These are phyloP conservation scores for Ramphastos sulfuratus DNA, from an alignment of 2,113 vertebrate species.

Conservation along the genomic window DNA sequence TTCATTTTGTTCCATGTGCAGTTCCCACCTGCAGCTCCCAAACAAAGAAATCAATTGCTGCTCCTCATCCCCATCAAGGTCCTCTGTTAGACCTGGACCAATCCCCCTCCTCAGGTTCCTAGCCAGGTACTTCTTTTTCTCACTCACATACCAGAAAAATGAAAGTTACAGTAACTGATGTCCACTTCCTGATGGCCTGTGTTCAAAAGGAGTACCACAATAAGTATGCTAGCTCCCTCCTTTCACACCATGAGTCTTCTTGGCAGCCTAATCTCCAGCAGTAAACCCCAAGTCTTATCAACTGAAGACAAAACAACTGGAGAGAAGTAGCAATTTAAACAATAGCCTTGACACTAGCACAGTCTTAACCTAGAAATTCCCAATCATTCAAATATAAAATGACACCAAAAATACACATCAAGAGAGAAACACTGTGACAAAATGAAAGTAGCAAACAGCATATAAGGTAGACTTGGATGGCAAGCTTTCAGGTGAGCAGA, in stretches of 20 bases:
- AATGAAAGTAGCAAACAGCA: background rate
- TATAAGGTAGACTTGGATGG: background rate
- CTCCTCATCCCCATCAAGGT: background rate
- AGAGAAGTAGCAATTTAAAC: background rate
- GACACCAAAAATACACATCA: background rate
- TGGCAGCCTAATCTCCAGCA: background rate
- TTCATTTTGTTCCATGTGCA: background rate
- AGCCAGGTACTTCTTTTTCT: background rate
- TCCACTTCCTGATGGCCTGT: background rate
- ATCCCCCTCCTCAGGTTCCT: background rate
- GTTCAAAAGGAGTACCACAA: background rate
- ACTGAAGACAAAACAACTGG: background rate
- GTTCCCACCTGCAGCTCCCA: background rate
- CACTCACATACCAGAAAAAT: background rate
- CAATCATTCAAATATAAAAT: background rate
- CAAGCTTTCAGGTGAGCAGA: conserved; percentile 51
- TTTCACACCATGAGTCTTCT: background rate
- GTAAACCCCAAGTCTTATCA: background rate
- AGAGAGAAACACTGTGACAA: background rate
- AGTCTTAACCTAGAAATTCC: background rate
- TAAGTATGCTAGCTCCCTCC: background rate
- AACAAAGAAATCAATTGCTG: background rate
- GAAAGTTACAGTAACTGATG: background rate
- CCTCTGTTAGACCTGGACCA: background rate
- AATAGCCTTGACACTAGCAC: background rate